Base-by-base conservation (phyloP, 2,888 invertebrate species). In the Nemotelus pantherinus region DNA sequence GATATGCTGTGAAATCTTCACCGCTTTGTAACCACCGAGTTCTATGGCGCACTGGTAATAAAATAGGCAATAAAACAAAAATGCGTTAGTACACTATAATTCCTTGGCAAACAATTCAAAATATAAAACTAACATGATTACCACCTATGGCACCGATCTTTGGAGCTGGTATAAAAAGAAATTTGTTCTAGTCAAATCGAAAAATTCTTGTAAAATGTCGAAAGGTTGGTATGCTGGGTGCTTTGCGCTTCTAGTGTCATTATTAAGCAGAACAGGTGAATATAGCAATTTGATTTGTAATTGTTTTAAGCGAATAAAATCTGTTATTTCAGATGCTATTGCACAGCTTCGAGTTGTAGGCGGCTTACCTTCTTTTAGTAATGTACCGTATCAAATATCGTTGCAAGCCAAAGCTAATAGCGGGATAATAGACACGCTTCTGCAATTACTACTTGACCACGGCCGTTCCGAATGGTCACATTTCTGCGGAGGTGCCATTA, bases 381-480 rank as follows among this genome's bases (percentile, higher is more conserved):
- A 84, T 39, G 83, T 86, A 76, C 86, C 86, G 1, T 87, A 84
- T 80, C 87, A 87, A 81, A 81, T 87, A 2, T 87, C 87, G 2
- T 65, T 82, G 2, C 82, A 82, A 77, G 75, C 76, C 5, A 60
- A 45, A 55, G 64, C 79, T 7, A 76, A 78, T 55, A 78, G 67
- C 5, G 45, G 76, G 3, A 5, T 60, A 7, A 50, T 71, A 9
- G 10, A 83, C 0, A 58, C 43, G 7, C 25, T 74, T 4, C n/a
- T 72, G 1, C 65, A 65, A 47, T 43, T 65, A 41, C 39, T 74
- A 4, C 44, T 74, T 10, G 41, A 50, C n/a, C 81, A 67, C 80
- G 77, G 57, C 83, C 6, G 82, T 0, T 82, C 84, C 10, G 80
- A 83, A 70, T 83, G 84, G 79, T 81, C 83, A 0, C 87, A 87